Conservation (phyloP, 2,888 invertebrate species). For the Andrena bicolor region DNA sequence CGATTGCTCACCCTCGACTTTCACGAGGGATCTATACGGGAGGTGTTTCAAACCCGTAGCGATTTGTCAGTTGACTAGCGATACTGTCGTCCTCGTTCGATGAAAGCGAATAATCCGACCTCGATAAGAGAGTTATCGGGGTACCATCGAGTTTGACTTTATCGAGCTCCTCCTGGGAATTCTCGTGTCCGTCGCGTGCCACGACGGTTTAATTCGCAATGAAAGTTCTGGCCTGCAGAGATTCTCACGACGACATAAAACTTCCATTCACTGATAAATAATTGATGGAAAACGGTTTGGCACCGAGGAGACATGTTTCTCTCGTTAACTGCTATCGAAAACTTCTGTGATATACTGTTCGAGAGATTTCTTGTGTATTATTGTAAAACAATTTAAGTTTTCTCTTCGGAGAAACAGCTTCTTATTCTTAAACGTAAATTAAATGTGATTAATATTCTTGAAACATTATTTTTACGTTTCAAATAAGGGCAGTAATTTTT, state of each 20-base stretch:
- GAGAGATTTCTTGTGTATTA: not conserved
- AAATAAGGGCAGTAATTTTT: not conserved
- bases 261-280: constrained; percentile 21
- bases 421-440: no score
- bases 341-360: not conserved
- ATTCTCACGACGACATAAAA: constrained; percentile 39
- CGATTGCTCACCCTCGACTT: constrained; percentile 34
- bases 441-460: no score
- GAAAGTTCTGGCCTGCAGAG: constrained; percentile 26
- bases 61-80: constrained; percentile 59
- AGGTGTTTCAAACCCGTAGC: constrained; percentile 30
- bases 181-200: constrained; percentile 51
- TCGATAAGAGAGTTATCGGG: constrained; percentile 78
- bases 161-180: constrained; percentile 55
- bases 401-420: no score
- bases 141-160: constrained; percentile 73
- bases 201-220: constrained; percentile 52
- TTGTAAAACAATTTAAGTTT: not conserved
- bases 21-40: constrained; percentile 11
- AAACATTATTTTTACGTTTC: not conserved
- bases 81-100: constrained; percentile 61
- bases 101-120: constrained; percentile 72
- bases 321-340: not conserved
- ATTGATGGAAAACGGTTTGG: constrained; percentile 5
- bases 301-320: not conserved